Conservation (phyloP, 2,888 invertebrate species). For the Rotaria socialis region DNA sequence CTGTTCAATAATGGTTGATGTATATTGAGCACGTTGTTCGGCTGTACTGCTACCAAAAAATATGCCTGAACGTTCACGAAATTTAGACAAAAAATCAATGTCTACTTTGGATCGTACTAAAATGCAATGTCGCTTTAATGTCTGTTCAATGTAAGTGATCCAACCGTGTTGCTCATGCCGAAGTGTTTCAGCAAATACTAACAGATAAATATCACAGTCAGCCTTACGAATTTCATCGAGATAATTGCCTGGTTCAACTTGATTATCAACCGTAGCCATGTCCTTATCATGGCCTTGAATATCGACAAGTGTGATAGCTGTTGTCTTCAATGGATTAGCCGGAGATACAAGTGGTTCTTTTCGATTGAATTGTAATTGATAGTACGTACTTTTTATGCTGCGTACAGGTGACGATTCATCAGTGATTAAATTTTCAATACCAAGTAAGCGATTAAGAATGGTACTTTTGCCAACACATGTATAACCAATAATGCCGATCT, state of each 20-base stretch:
- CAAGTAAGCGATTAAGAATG: not conserved
- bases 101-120: constrained; percentile 29
- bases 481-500: constrained; percentile 29
- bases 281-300: constrained; percentile 27
- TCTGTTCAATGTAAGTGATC: not conserved
- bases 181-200: constrained; percentile 23
- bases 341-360: not conserved
- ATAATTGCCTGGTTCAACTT: not conserved
- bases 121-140: not conserved
- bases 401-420: not conserved
- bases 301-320: not conserved
- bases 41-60: not conserved
- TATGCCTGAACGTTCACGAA: not conserved
- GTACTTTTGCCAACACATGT: constrained; percentile 19
- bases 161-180: constrained; percentile 1
- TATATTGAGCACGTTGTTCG: not conserved
- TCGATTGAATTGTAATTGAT: constrained; percentile 18
- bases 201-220: constrained; percentile 2
- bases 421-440: not conserved
- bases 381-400: constrained; percentile 34
- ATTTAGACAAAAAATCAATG: not conserved
- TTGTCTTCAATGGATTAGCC: not conserved
- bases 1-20: not conserved
- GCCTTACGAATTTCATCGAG: constrained; percentile 28
- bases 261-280: not conserved